Conservation (phyloP, 2,888 invertebrate species). For the Diabrotica balteata region DNA sequence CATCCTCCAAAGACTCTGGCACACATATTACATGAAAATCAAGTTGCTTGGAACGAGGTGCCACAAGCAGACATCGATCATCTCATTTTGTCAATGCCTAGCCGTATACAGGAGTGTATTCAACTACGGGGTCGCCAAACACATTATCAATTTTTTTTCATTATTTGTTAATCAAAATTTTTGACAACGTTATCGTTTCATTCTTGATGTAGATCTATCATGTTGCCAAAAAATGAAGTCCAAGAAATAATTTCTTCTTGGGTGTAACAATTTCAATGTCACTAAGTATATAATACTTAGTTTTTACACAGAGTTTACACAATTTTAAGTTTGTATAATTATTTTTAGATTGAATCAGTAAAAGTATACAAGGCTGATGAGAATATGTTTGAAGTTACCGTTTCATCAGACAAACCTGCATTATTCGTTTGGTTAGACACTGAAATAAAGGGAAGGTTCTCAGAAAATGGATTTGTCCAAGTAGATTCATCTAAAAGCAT, state of each 20-base stretch:
- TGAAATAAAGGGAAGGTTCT: slow-evolving; percentile 69
- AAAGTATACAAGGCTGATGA: slow-evolving; percentile 15
- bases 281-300: not conserved
- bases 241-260: too few relatives aligned
- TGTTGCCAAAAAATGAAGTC: not conserved
- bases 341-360: slow-evolving; percentile 45
- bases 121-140: too few relatives aligned
- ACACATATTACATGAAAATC: too few relatives aligned
- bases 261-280: too few relatives aligned
- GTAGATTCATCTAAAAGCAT: slow-evolving; percentile 45
- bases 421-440: slow-evolving; percentile 76
- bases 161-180: not conserved
- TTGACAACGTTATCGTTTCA: not conserved
- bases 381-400: slow-evolving; percentile 51
- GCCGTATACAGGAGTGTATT: too few relatives aligned
- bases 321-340: not conserved
- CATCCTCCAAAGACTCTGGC: too few relatives aligned
- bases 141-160: not conserved
- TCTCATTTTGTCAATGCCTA: too few relatives aligned
- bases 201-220: too few relatives aligned
- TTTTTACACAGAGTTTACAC: too few relatives aligned
- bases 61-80: too few relatives aligned
- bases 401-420: slow-evolving; percentile 65
- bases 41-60: too few relatives aligned
- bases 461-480: slow-evolving; percentile 75